Conservation (phyloP, 2,888 invertebrate genomes). For the Agrilus cyanescens region DNA sequence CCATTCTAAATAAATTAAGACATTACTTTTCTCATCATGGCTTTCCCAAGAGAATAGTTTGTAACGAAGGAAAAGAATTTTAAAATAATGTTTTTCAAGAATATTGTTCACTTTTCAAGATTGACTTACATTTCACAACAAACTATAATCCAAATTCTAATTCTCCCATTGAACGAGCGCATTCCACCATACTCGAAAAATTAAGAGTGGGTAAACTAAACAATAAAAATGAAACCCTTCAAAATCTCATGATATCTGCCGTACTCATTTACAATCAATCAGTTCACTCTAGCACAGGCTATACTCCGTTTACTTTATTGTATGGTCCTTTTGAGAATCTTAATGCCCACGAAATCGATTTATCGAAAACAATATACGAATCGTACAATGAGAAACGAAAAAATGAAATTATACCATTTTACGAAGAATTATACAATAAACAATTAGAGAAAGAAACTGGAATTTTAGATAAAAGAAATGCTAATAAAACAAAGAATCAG, state of each 20-base stretch:
- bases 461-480: conserved; percentile 5
- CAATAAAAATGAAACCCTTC: conserved; percentile 3
- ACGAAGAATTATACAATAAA: conserved; percentile 7
- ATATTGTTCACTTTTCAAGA: conserved; percentile 10
- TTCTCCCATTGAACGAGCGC: conserved; percentile 11
- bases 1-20: conserved; percentile 8
- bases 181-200: conserved; percentile 10
- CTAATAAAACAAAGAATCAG: conserved; percentile 5
- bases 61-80: conserved; percentile 14
- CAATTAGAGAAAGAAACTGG: conserved; percentile 5
- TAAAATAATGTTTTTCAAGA: conserved; percentile 10
- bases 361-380: conserved; percentile 12
- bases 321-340: conserved; percentile 7
- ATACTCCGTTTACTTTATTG: conserved; percentile 5
- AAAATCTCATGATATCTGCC: conserved; percentile 6
- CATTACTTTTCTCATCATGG: conserved; percentile 10
- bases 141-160: conserved; percentile 10
- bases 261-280: conserved; percentile 8
- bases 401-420: conserved; percentile 6
- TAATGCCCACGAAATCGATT: conserved; percentile 11
- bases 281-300: conserved; percentile 9
- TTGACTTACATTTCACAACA: conserved; percentile 9
- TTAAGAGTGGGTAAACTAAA: conserved; percentile 3
- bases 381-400: conserved; percentile 11
- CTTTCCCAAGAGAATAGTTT: conserved; percentile 11